These are phyloP conservation scores for Notechis scutatus DNA, from an alignment of 2,113 vertebrate genomes.

Conservation along the genomic window DNA sequence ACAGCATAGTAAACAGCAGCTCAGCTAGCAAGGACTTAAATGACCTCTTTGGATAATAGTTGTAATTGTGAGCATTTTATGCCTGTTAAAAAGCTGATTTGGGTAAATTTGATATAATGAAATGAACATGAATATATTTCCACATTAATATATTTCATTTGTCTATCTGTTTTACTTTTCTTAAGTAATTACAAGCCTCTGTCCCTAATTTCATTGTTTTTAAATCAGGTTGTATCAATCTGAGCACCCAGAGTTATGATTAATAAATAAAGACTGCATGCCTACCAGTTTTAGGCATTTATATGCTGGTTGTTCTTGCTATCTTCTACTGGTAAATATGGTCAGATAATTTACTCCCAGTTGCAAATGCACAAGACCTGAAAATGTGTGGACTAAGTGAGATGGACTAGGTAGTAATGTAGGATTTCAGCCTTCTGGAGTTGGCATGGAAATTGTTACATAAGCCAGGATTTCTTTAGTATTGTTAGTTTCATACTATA, in stretches of 20 bases:
- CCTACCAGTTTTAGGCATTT: constrained; percentile 16
- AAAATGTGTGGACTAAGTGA: constrained; percentile 60
- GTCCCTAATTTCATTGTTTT: constrained; percentile 18
- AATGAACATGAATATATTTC: constrained; percentile 42
- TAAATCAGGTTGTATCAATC: constrained; percentile 26
- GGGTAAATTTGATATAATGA: constrained; percentile 40
- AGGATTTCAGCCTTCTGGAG: constrained; percentile 79
- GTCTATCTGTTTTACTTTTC: constrained; percentile 14
- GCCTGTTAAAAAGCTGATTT: constrained; percentile 47
- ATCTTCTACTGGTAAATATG: constrained; percentile 17
- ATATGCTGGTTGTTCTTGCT: background rate
- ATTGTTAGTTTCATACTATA: constrained; percentile 56
- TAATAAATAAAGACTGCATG: background rate
- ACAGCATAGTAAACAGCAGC: constrained; percentile 79
- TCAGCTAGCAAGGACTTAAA: constrained; percentile 94
- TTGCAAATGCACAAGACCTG: background rate
- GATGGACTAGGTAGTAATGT: constrained; percentile 80
- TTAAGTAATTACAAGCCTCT: constrained; percentile 7
- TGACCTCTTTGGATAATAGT: constrained; percentile 90
- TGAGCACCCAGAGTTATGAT: accelerated
- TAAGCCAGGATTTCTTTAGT: constrained; percentile 77
- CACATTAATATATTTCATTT: constrained; percentile 44
- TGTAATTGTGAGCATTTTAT: constrained; percentile 62
- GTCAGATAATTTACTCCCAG: background rate
- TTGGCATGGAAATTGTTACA: constrained; percentile 72